Conservation (phyloP, 2,113 vertebrate species). For the Puntigrus tetrazona region DNA sequence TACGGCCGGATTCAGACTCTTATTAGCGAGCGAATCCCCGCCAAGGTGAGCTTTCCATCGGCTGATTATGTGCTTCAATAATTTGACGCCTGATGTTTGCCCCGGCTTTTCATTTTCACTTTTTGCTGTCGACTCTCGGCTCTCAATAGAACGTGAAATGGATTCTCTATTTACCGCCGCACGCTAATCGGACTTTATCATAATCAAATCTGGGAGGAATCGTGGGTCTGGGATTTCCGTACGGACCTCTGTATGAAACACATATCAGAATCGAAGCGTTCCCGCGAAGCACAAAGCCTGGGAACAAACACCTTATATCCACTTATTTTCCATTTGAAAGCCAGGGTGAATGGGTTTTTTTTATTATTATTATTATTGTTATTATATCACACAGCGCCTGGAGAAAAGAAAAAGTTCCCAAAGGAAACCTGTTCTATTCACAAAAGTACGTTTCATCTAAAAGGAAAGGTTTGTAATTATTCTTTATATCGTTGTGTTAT, state of each 20-base stretch:
- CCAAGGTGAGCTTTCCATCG: constrained; percentile 68
- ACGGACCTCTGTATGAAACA: constrained; percentile 83
- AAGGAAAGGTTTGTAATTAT: neutral
- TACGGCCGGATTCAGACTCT: constrained; percentile 50
- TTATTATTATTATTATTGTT: constrained; percentile 43
- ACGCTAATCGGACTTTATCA: constrained; percentile 73
- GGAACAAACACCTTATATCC: constrained; percentile 58
- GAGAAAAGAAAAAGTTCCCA: constrained; percentile 56
- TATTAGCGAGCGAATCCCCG: constrained; percentile 67
- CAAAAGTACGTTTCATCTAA: neutral
- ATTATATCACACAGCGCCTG: constrained; percentile 52
- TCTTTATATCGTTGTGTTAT: neutral
- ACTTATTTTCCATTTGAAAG: constrained; percentile 61
- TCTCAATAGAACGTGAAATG: constrained; percentile 73
- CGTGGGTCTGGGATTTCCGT: constrained; percentile 24
- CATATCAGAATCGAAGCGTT: constrained; percentile 79
- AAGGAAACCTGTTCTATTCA: constrained; percentile 51
- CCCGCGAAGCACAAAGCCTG: constrained; percentile 49
- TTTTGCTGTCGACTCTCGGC: constrained; percentile 64
- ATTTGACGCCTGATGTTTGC: constrained; percentile 71
- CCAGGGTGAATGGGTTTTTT: constrained; percentile 48
- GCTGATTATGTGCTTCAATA: constrained; percentile 75
- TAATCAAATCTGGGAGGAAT: constrained; percentile 69
- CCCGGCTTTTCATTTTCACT: constrained; percentile 67
- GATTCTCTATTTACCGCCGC: constrained; percentile 69